Percentiles rank a stretch among this genome's conserved stretches.
These are phyloP conservation scores for Corydoras sp. DNA, from an alignment of 2,113 vertebrate species.

Conservation along the genomic window DNA sequence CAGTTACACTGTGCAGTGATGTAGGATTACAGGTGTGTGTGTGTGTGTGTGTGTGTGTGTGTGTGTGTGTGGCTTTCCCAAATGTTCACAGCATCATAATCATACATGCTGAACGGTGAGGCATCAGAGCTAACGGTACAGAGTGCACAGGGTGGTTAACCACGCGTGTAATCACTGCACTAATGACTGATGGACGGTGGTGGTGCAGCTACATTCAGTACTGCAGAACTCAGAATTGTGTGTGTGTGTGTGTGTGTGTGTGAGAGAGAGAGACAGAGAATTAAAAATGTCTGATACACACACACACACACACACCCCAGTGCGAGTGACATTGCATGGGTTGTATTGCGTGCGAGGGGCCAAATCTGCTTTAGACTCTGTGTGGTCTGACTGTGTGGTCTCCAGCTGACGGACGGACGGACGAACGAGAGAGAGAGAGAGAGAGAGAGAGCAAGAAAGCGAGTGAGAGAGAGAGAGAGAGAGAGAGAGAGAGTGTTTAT, in stretches of 20 bases:
- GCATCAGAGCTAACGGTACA: too few relatives aligned
- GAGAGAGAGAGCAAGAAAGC: constrained; percentile 13
- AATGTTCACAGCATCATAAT: too few relatives aligned
- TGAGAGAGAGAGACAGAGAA: too few relatives aligned
- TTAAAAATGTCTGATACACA: neutral
- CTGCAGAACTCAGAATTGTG: too few relatives aligned
- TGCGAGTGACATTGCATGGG: constrained; percentile 30
- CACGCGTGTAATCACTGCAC: too few relatives aligned
- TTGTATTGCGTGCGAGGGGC: constrained; percentile 48
- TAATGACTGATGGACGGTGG: too few relatives aligned
- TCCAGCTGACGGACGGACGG: constrained; percentile 43
- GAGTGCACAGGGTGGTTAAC: too few relatives aligned
- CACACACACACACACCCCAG: constrained; percentile 17
- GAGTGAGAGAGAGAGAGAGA: constrained; percentile 11
- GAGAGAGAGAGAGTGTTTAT: neutral
- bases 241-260: too few relatives aligned
- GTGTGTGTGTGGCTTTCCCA: neutral
- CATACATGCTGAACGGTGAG: too few relatives aligned
- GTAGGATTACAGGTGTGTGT: too few relatives aligned
- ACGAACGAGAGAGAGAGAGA: constrained; percentile 19
- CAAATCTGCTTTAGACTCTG: constrained; percentile 38
- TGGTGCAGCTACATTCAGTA: too few relatives aligned
- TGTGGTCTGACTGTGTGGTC: constrained; percentile 52
- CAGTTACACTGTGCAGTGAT: too few relatives aligned
- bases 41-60: neutral